Evolutionary conservation across 2,797 vertebrate genomes (phyloP), one percentile per base, ranked within the genome.

Genomic region (Cetoscarus ocellatus): DNA sequence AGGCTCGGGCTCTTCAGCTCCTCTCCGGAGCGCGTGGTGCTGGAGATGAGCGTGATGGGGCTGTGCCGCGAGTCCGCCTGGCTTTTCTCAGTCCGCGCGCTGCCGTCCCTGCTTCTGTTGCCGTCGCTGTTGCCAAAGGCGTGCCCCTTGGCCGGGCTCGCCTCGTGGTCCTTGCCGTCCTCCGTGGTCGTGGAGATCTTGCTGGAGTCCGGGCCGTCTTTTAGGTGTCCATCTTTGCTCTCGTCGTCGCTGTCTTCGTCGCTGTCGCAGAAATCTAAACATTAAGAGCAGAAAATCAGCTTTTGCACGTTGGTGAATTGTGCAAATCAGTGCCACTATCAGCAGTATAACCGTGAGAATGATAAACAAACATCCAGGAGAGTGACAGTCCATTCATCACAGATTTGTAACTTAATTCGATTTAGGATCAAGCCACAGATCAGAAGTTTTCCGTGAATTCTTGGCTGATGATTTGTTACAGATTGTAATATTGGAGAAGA

Each of bases 161-260:
- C 78, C 42, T 94, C 92, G 5, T 93, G 95, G 1, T 96, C 96
- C 78, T 94, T 95, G 3, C 87, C 86, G 36, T 96, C 95, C 58
- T 96, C 96, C 3, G 95, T 97, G 47, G 96, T 98, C 50, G 97
- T 97, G 73, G 96, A 95, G 80, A 98, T 98, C 89, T 96, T 97
- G 63, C 94, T 95, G 0, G 96, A 94, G 60, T 98, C 98, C 6
- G 88, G 94, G 9, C 91, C 94, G 42, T 98, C 97, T 8, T 94
- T 95, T 62, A 90, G 70, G 57, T 95, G 94, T 5, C 91, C 96
- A n/a, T 98, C 97, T 89, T 97, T 98, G 66, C 96, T 97, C 67
- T 99, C 98, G 0, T 97, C 95, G 12, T 99, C 98, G 74, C 97
- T 99, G 74, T 99, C 97, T 3, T 95, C 97, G 8, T 99, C 98